These are phyloP conservation scores for Gibbula magus DNA, from an alignment of 2,888 invertebrate genomes.

Conservation along the genomic window DNA sequence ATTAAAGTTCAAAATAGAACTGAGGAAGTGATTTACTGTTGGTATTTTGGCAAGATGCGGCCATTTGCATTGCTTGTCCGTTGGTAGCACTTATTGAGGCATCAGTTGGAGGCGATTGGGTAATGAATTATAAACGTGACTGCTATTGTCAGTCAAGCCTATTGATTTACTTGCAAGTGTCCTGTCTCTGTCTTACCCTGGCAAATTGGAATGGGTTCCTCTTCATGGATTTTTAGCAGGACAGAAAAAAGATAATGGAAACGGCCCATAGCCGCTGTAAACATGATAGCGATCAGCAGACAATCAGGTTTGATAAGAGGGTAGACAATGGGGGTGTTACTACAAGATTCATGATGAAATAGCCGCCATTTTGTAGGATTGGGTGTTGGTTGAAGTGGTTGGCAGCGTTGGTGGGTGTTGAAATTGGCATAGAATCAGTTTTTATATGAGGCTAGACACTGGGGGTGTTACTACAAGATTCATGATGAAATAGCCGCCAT, in stretches of 20 bases:
- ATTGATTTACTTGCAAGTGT: background rate
- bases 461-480: too few relatives aligned
- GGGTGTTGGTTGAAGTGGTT: too few relatives aligned
- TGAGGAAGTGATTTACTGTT: background rate
- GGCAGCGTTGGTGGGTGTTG: too few relatives aligned
- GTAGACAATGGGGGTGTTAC: too few relatives aligned
- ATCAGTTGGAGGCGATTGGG: background rate
- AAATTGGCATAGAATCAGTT: too few relatives aligned
- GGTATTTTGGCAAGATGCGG: background rate
- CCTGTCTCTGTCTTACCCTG: background rate
- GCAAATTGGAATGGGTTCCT: background rate
- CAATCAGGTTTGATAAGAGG: too few relatives aligned
- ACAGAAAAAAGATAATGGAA: background rate
- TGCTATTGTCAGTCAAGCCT: constrained; percentile 3
- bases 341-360: too few relatives aligned
- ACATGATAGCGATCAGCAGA: too few relatives aligned
- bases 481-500: too few relatives aligned
- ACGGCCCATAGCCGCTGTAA: too few relatives aligned
- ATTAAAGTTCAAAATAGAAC: background rate
- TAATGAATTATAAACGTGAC: constrained; percentile 11
- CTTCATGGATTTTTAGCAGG: background rate
- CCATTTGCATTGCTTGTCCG: background rate
- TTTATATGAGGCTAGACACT: too few relatives aligned
- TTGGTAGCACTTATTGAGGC: background rate
- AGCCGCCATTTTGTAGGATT: too few relatives aligned